phyloP scores from a whole-genome alignment of 2,113 vertebrate genomes.

The Muntiacus reevesi region DNA sequence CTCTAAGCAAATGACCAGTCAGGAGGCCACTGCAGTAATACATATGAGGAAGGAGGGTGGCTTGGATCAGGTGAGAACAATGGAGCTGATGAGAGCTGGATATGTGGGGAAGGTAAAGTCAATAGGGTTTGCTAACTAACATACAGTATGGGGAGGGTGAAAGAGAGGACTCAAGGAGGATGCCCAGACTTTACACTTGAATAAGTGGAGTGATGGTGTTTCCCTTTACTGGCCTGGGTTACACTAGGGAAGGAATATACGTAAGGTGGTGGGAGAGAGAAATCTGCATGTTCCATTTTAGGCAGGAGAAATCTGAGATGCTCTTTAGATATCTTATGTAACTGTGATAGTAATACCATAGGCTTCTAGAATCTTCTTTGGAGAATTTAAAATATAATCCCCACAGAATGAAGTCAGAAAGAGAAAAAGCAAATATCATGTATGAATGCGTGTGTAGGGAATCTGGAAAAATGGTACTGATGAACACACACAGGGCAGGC shows the following conservation, averaged over 20 bases:
- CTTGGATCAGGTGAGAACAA: not conserved
- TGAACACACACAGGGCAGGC: not conserved
- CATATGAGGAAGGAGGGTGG: not conserved
- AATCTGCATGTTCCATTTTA: not conserved
- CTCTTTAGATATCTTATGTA: not conserved
- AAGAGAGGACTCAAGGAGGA: not conserved
- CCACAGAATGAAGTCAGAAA: not conserved
- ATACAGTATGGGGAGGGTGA: not conserved
- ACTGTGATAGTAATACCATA: not conserved
- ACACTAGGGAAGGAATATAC: not conserved
- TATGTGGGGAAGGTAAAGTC: not conserved
- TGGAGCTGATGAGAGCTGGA: not conserved
- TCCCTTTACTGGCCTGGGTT: not conserved
- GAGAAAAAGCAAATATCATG: not conserved
- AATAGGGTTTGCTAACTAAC: not conserved
- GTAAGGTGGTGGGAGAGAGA: not conserved
- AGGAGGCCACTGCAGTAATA: not conserved
- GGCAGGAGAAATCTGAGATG: not conserved
- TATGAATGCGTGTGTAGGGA: not conserved
- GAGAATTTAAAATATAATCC: constrained; percentile 11
- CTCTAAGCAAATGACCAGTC: not conserved
- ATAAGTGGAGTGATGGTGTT: not conserved
- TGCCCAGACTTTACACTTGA: not conserved
- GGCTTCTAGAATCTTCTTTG: not conserved
- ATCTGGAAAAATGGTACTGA: not conserved